Conservation (phyloP, 1,140 invertebrate genomes). For the Ceratoteleas bidentatus region DNA sequence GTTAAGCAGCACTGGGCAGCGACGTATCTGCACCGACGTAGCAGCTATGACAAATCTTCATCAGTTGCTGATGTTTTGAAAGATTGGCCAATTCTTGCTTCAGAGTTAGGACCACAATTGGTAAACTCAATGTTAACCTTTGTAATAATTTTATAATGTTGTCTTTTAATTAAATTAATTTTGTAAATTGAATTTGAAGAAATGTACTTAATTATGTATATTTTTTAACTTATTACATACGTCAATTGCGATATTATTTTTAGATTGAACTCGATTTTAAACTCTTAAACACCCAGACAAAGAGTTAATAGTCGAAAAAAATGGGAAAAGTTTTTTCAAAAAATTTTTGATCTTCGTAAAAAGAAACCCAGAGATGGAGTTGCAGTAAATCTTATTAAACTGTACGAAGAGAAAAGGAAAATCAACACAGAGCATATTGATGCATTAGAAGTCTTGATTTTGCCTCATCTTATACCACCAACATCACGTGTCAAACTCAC, state of each 20-base stretch:
- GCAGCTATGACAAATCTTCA: no score
- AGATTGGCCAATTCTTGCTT: no score
- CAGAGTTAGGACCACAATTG: conserved; percentile 1
- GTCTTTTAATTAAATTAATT: background rate
- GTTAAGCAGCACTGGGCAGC: no score
- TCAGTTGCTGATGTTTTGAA: no score
- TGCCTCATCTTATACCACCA: conserved; percentile 1
- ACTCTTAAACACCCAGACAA: conserved; percentile 1
- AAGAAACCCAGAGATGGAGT: background rate
- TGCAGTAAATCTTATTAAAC: background rate
- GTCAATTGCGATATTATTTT: background rate
- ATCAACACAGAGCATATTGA: background rate
- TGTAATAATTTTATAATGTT: background rate
- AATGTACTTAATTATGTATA: background rate
- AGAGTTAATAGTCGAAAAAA: conserved; percentile 4
- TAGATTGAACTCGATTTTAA: conserved; percentile 6
- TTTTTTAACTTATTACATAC: no score
- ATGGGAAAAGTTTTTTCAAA: background rate
- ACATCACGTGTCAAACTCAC: background rate
- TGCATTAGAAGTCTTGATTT: background rate
- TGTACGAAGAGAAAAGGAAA: background rate
- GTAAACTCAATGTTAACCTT: background rate
- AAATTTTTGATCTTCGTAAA: conserved; percentile 1
- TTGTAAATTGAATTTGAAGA: background rate
- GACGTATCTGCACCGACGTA: no score